phyloP scores from a whole-genome alignment of 1,140 invertebrate species.

The Drosophila oshimai region DNA sequence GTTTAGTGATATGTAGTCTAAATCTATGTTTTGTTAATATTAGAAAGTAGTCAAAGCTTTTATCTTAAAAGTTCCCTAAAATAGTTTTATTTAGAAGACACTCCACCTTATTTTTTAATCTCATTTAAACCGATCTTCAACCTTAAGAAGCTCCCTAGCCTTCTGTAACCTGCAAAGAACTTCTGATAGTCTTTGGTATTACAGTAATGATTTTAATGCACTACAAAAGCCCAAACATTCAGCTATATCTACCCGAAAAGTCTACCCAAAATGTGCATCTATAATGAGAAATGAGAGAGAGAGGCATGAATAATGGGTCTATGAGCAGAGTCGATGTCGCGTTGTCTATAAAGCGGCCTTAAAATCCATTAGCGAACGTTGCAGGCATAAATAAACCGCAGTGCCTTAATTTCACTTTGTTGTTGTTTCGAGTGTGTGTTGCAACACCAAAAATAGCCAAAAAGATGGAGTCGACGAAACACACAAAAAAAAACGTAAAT shows the following conservation, averaged over 20 bases:
- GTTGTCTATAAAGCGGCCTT: constrained; percentile 69
- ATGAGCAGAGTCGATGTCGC: constrained; percentile 45
- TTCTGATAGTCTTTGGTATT: not conserved
- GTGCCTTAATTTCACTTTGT: constrained; percentile 59
- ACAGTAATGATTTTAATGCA: not conserved
- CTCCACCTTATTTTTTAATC: too few species aligned
- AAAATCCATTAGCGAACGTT: constrained; percentile 73
- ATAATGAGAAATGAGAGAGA: constrained; percentile 10
- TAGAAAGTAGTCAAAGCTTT: too few species aligned
- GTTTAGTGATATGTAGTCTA: too few species aligned
- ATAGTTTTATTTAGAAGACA: too few species aligned
- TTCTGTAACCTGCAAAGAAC: not conserved
- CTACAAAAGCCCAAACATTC: not conserved
- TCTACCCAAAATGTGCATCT: constrained; percentile 3
- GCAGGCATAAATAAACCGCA: constrained; percentile 65
- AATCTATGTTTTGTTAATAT: too few species aligned
- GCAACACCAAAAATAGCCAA: constrained; percentile 72
- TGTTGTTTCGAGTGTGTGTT: constrained; percentile 27
- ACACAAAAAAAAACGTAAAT: constrained; percentile 49
- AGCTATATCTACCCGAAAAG: not conserved
- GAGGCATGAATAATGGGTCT: constrained; percentile 59
- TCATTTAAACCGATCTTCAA: not conserved
- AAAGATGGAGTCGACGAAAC: constrained; percentile 34
- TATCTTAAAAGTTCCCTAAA: too few species aligned
- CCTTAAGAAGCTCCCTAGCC: not conserved